phyloP scores from a whole-genome alignment of 2,797 vertebrate species.

The Gila robusta region DNA sequence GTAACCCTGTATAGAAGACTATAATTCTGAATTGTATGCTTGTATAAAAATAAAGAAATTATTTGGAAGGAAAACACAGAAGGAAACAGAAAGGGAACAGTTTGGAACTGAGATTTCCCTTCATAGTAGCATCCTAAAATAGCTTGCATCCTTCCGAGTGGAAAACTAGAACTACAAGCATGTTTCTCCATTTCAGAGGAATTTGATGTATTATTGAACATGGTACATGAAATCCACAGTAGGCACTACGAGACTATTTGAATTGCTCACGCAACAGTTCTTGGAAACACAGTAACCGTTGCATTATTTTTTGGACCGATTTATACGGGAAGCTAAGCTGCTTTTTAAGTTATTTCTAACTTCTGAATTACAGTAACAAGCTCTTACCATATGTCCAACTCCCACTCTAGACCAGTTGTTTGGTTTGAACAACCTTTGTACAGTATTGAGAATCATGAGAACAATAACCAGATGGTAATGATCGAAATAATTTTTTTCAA shows the following conservation, averaged over 20 bases:
- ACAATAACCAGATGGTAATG: neutral
- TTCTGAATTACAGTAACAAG: neutral
- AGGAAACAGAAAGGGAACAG: neutral
- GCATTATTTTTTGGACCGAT: neutral
- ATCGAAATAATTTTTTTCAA: neutral
- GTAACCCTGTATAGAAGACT: neutral
- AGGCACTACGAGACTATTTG: constrained; percentile 7
- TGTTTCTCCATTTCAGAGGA: constrained; percentile 27
- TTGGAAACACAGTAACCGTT: neutral
- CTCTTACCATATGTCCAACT: neutral
- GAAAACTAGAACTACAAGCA: constrained; percentile 39
- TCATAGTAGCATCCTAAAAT: constrained; percentile 39
- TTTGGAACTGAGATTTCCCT: constrained; percentile 19
- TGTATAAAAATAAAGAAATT: constrained; percentile 1
- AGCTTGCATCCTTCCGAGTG: constrained; percentile 22
- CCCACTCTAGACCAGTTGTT: neutral
- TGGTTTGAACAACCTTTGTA: neutral
- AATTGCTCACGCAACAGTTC: constrained; percentile 31
- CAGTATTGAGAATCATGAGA: neutral
- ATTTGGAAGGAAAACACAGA: constrained; percentile 37
- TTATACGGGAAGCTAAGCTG: neutral
- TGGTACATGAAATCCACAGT: constrained; percentile 10
- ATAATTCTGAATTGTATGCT: too few species aligned
- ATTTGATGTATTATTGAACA: constrained; percentile 38
- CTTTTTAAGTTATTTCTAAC: neutral